Percentiles rank a stretch among this genome's conserved stretches.
Evolutionary conservation across 2,888 invertebrate genomes (phyloP).

Genomic region (Miltochrista miniata): DNA sequence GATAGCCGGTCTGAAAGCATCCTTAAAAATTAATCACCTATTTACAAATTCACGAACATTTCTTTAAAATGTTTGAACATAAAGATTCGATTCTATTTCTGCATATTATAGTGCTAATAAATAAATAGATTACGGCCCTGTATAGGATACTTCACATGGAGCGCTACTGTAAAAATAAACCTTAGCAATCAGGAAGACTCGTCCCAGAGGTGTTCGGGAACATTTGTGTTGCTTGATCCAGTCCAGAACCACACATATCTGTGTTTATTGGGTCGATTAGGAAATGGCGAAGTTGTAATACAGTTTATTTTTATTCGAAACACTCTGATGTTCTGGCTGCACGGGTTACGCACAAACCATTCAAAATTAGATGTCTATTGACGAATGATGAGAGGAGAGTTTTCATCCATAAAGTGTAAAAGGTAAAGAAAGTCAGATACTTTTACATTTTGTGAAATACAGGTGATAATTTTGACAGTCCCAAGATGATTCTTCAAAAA

Average conservation of each 20-base stretch:
- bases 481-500: too few species aligned
- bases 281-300: conserved; percentile 62
- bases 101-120: too few species aligned
- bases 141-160: conserved; percentile 43
- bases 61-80: too few species aligned
- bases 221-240: conserved; percentile 65
- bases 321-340: conserved; percentile 31
- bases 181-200: conserved; percentile 22
- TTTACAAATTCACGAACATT: too few species aligned
- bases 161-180: conserved; percentile 70
- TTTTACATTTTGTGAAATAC: too few species aligned
- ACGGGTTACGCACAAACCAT: conserved; percentile 21
- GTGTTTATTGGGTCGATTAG: conserved; percentile 72
- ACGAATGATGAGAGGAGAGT: conserved; percentile 42
- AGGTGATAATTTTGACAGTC: too few species aligned
- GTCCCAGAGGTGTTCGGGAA: conserved; percentile 46
- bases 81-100: too few species aligned
- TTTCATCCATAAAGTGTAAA: conserved; percentile 15
- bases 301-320: conserved; percentile 62
- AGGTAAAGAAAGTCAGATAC: conserved; percentile 2
- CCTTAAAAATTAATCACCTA: too few species aligned
- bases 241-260: conserved; percentile 64
- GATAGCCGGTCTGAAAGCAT: conserved; percentile 3
- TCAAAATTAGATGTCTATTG: conserved; percentile 39
- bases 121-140: too few species aligned